Evolutionary conservation across 30 jellyfish, hydroid and myxozoan species (phyloP), one percentile per base, ranked within the genome.

Genomic region (Cassiopea xamachana): DNA sequence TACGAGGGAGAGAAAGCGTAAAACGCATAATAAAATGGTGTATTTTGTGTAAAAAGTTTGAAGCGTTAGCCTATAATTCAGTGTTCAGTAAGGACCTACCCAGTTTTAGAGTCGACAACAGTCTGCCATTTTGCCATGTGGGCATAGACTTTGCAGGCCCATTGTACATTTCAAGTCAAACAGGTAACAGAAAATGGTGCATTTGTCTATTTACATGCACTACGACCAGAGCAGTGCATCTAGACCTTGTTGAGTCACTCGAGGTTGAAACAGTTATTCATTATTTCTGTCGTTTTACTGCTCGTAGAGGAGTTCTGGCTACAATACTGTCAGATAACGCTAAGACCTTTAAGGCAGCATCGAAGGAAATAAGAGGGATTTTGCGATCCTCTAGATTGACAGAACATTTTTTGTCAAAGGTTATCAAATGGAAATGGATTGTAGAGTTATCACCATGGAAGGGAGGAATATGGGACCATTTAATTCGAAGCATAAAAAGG

Each of bases 171-270:
- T 55, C 71, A 39, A 2, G 71, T 39, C 70, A 47, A 39, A 72
- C 68, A 46, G 82, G 60, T 14, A 50, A 85, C 19, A 47, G 46
- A 46, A 83, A 83, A 87, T 17, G 47, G 1, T 83, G 73, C 83
- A 80, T 92, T 44, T 84, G 89, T 51, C 47, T 91, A 1, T 83
- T 76, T 50, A 83, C 96, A 27, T 91, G 97, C 73, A 51, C 84
- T 17, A 16, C 96, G 13, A 77, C 97, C 15, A 84, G 97, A 69
- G 97, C 96, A 43, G 87, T 84, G 39, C 93, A 85, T 62, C 74
- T 83, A 8, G 95, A 90, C 2, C 79, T 90, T 43, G 84, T 85
- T 17, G 89, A 68, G 68, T 81, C 75, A 14, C 46, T 78, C 39
- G 87, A 78, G 13, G 87, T 78, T 1, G 87, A 78, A 78, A 2